Evolutionary conservation across 2,113 vertebrate species (phyloP), one percentile per base, ranked within the genome.

Genomic region (Anhinga rufa): DNA sequence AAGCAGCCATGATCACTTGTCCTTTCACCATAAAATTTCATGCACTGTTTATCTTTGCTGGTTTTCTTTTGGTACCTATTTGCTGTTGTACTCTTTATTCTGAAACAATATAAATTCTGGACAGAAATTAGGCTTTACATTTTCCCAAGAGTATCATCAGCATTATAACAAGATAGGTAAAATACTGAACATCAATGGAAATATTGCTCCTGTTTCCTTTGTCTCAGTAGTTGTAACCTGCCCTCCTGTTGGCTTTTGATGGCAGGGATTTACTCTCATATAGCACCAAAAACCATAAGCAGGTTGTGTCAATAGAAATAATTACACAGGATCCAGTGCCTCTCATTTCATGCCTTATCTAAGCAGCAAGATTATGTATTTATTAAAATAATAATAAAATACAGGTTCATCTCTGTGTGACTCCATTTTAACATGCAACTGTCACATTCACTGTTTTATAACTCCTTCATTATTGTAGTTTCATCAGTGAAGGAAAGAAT

Each of bases 301-400:
- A 82, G 93, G 82, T 90, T 96, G 64, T 95, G 95, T 97, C 93
- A 93, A 51, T 79, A 96, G 96, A 93, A 92, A 51, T 94, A 92
- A 97, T 97, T 96, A 95, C 51, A 64, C 46, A 86, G 87, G 77
- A 98, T 96, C 89, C 78, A 94, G 25, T 38, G 28, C 58, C 95
- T n/a, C 44, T 54, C 79, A 95, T 86, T 86, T 93, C 82, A 79
- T 77, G 49, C 75, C 80, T 97, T 78, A 70, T 84, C 58, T 97
- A 82, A 96, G 90, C 90, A 96, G 80, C 64, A 88, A 93, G 93
- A 96, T 97, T 96, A 97, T 49, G 48, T 92, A 92, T 96, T 97
- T 96, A 97, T 98, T 98, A 97, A 97, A 97, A 97, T 93, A 93
- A 91, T 96, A 97, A 97, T 94, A 91, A 97, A 93, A 85, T 92